phyloP scores from a whole-genome alignment of 1,140 invertebrate species.

The Panulirus ornatus region DNA sequence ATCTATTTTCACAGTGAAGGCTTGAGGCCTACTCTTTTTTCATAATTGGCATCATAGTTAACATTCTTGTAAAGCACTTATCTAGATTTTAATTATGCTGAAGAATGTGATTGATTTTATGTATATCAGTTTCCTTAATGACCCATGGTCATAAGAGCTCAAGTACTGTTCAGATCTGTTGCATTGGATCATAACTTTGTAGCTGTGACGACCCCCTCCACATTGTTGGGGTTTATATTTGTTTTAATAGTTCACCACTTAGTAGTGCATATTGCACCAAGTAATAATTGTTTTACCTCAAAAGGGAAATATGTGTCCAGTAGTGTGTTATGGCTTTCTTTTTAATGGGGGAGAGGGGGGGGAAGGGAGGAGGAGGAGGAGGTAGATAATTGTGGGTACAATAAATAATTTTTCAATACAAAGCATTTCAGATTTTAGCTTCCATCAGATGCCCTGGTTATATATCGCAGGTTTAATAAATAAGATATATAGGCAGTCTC shows the following conservation, averaged over 20 bases:
- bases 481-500: slow-evolving; percentile 22
- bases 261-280: slow-evolving; percentile 24
- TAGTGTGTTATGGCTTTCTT: too few species aligned
- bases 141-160: slow-evolving; percentile 9
- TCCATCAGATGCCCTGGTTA: slow-evolving; percentile 17
- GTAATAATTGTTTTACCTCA: slow-evolving; percentile 13
- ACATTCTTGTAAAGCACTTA: not conserved
- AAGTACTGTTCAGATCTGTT: slow-evolving; percentile 29
- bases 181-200: not conserved
- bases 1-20: slow-evolving; percentile 48
- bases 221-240: not conserved
- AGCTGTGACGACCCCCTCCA: slow-evolving; percentile 2
- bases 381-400: too few species aligned
- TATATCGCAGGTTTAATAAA: slow-evolving; percentile 11
- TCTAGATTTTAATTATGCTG: not conserved
- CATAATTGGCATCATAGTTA: not conserved
- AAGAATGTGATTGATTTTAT: not conserved
- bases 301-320: not conserved
- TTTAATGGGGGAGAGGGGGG: too few species aligned
- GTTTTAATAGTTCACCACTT: not conserved
- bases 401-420: too few species aligned
- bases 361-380: too few species aligned
- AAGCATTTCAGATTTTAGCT: not conserved
- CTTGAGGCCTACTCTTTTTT: not conserved
- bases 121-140: not conserved